Percentiles rank a stretch among this genome's conserved stretches.
phyloP scores from a whole-genome alignment of 23 tunicate genomes.

The Ascidia mentula region DNA sequence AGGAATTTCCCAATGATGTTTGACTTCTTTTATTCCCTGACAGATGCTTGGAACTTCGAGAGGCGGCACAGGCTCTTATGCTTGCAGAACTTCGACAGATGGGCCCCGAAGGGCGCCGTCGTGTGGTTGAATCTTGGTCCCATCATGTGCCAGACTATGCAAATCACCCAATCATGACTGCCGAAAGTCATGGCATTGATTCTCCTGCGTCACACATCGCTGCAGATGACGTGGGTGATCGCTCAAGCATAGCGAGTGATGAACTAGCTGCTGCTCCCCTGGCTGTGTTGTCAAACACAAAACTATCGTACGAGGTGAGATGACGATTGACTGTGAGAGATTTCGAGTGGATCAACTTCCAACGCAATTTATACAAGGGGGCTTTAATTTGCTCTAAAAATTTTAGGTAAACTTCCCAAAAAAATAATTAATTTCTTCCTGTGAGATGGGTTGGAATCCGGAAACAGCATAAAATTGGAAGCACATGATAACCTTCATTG shows the following conservation, averaged over 20 bases:
- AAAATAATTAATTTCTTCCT: too few species aligned
- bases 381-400: too few species aligned
- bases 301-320: constrained; percentile 60
- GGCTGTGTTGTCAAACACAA: not conserved
- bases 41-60: constrained; percentile 90
- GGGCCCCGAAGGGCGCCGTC: constrained; percentile 69
- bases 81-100: constrained; percentile 88
- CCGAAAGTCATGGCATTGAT: constrained; percentile 12
- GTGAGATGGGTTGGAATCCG: too few species aligned
- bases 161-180: constrained; percentile 37
- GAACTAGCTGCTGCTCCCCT: constrained; percentile 38
- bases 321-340: too few species aligned
- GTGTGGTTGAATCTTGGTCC: constrained; percentile 69
- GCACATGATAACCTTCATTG: too few species aligned
- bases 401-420: too few species aligned
- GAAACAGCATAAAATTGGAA: too few species aligned
- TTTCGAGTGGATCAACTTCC: too few species aligned
- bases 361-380: too few species aligned
- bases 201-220: constrained; percentile 40
- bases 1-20: not conserved
- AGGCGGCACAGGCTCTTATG: constrained; percentile 90
- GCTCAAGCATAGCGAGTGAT: constrained; percentile 61
- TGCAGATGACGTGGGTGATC: constrained; percentile 64
- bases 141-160: constrained; percentile 75
- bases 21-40: not conserved